These are phyloP conservation scores for Tetranychus truncatus DNA, from an alignment of 2,888 invertebrate genomes.

Conservation along the genomic window DNA sequence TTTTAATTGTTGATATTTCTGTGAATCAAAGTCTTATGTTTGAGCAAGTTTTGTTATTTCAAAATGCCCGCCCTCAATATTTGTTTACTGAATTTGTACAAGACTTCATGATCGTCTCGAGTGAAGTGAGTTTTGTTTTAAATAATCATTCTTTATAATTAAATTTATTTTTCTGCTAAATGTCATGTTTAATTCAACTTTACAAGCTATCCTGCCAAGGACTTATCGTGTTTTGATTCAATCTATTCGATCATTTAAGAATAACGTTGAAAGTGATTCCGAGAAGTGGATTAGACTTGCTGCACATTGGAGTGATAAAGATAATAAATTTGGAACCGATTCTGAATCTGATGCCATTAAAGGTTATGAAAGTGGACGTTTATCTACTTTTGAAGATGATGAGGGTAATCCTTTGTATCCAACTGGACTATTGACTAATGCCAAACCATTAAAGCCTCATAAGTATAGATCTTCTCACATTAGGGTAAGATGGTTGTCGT, in stretches of 20 bases:
- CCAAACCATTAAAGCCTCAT: constrained; percentile 11
- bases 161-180: background rate
- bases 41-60: no score
- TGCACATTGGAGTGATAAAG: background rate
- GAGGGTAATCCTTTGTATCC: constrained; percentile 6
- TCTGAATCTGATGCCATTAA: constrained; percentile 2
- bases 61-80: no score
- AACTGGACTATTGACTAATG: background rate
- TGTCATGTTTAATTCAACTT: background rate
- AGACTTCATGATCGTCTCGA: no score
- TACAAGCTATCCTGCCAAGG: background rate
- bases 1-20: no score
- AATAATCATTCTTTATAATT: no score
- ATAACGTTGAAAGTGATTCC: constrained; percentile 2
- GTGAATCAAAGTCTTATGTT: no score
- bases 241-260: background rate
- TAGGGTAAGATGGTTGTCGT: background rate
- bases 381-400: constrained; percentile 12
- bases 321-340: background rate
- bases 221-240: background rate
- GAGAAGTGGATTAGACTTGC: constrained; percentile 4
- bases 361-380: background rate
- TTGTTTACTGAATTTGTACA: no score
- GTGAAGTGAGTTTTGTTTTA: no score
- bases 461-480: constrained; percentile 12